phyloP scores from a whole-genome alignment of 2,888 invertebrate genomes.

The Subacronicta megacephala region DNA sequence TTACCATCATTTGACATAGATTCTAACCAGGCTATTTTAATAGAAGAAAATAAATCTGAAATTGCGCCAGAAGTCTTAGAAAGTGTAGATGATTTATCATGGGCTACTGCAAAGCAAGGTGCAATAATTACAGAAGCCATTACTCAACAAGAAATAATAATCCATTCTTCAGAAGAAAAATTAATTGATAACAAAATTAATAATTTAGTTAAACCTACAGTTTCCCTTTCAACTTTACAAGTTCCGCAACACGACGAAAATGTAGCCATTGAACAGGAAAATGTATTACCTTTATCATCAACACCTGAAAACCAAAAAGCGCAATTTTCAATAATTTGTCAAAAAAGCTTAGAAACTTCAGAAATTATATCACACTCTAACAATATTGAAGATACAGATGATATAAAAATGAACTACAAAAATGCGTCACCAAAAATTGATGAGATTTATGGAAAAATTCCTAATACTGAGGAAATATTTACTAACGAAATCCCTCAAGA shows the following conservation, averaged over 20 bases:
- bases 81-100: conserved; percentile 61
- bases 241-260: conserved; percentile 90
- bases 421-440: conserved; percentile 74
- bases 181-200: conserved; percentile 62
- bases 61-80: conserved; percentile 75
- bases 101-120: conserved; percentile 74
- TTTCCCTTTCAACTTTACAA: conserved; percentile 85
- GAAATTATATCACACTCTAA: conserved; percentile 89
- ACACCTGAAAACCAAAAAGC: conserved; percentile 83
- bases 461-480: conserved; percentile 76
- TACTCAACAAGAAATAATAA: conserved; percentile 87
- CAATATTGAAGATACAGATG: conserved; percentile 79
- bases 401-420: conserved; percentile 74
- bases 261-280: conserved; percentile 90
- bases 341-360: conserved; percentile 86
- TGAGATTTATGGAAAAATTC: conserved; percentile 81
- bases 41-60: conserved; percentile 87
- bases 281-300: conserved; percentile 69
- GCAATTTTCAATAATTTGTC: conserved; percentile 76
- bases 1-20: conserved; percentile 68
- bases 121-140: conserved; percentile 89
- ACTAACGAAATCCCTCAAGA: conserved; percentile 72
- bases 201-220: conserved; percentile 77
- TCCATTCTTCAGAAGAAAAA: conserved; percentile 82
- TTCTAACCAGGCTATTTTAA: conserved; percentile 82